These are phyloP conservation scores for Patella ulyssiponensis DNA, from an alignment of 2,888 invertebrate species.

Conservation along the genomic window DNA sequence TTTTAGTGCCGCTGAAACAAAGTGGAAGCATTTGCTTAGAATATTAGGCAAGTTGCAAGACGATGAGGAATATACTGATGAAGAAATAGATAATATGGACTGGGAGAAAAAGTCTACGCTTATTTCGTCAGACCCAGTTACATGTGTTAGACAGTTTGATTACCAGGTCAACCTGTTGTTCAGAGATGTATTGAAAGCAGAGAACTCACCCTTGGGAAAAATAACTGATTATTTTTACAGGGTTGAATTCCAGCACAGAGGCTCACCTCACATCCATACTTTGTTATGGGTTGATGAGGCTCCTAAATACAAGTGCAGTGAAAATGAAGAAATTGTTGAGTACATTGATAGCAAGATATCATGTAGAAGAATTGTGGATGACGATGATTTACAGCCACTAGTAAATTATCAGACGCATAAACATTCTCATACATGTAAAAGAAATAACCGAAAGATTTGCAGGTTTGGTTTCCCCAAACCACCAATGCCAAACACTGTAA, in stretches of 20 bases:
- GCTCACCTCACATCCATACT: constrained; percentile 48
- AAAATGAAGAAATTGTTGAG: constrained; percentile 31
- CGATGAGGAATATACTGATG: constrained; percentile 19
- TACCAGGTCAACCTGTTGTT: constrained; percentile 40
- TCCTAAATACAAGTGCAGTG: constrained; percentile 31
- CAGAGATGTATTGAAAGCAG: constrained; percentile 19
- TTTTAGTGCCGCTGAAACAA: constrained; percentile 30
- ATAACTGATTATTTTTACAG: constrained; percentile 13
- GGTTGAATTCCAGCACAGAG: constrained; percentile 53
- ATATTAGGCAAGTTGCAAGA: too few relatives aligned
- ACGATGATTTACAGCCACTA: constrained; percentile 23
- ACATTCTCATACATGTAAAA: constrained; percentile 33
- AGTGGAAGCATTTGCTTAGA: too few relatives aligned
- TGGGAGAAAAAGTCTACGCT: constrained; percentile 40
- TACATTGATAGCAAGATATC: constrained; percentile 32
- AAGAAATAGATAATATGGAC: constrained; percentile 21
- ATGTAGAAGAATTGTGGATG: constrained; percentile 30
- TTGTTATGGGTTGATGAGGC: constrained; percentile 43
- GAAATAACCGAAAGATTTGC: background rate
- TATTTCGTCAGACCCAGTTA: constrained; percentile 47
- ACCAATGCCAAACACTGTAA: too few relatives aligned
- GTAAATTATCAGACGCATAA: constrained; percentile 29
- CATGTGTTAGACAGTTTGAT: constrained; percentile 48
- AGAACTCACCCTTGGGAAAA: constrained; percentile 31
- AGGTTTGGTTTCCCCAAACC: too few relatives aligned